A percentile compares a stretch with the other conserved stretches of the same genome.
phyloP scores from a whole-genome alignment of 2,113 vertebrate genomes.

The Phalacrocorax pelagicus region DNA sequence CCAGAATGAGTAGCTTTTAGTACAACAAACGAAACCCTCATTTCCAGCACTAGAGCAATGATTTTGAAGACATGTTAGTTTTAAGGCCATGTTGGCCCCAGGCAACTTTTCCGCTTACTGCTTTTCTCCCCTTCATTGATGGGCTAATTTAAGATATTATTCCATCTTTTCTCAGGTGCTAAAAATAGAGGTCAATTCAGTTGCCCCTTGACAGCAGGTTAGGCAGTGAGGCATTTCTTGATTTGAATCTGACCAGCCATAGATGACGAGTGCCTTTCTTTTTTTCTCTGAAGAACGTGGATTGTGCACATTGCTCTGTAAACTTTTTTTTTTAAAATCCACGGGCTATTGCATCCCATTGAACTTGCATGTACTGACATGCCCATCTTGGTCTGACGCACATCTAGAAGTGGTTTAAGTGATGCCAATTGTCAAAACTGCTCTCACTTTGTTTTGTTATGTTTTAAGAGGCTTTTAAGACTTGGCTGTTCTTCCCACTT shows the following conservation, averaged over 20 bases:
- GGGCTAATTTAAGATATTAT: background rate
- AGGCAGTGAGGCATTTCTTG: background rate
- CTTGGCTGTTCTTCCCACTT: background rate
- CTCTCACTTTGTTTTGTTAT: background rate
- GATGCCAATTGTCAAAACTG: background rate
- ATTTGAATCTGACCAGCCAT: background rate
- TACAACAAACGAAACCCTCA: background rate
- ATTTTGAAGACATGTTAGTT: background rate
- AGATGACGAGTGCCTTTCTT: background rate
- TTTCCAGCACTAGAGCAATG: background rate
- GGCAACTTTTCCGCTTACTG: background rate
- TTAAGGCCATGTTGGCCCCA: background rate
- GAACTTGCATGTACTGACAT: background rate
- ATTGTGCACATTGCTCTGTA: background rate
- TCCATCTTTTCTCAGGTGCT: background rate
- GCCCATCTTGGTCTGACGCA: background rate
- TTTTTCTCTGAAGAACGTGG: background rate
- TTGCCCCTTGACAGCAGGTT: background rate
- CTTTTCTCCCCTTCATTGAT: background rate
- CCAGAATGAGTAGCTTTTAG: background rate
- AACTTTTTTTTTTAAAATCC: background rate
- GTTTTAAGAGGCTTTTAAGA: background rate
- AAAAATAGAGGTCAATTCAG: background rate
- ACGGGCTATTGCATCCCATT: background rate
- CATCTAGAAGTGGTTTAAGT: background rate